Percentiles rank a stretch among this genome's conserved stretches.
phyloP scores from a whole-genome alignment of 1,140 invertebrate genomes.

The Acromyrmex heyeri region DNA sequence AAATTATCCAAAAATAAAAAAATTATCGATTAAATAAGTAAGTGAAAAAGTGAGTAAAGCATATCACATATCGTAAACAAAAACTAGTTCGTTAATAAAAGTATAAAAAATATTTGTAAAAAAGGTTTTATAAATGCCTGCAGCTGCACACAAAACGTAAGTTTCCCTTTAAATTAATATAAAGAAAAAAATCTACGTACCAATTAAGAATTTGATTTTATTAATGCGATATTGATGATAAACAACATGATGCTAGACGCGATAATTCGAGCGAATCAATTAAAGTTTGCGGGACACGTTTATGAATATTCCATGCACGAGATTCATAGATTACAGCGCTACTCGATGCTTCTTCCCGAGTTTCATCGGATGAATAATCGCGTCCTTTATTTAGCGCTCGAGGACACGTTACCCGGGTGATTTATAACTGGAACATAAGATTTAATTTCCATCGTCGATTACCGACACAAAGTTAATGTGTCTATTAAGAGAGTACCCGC shows the following conservation, averaged over 20 bases:
- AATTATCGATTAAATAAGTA: neutral
- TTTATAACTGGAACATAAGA: conserved; percentile 57
- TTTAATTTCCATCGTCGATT: conserved; percentile 58
- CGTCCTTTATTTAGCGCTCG: conserved; percentile 51
- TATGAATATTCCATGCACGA: neutral
- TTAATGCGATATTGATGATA: neutral
- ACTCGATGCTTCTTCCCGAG: conserved; percentile 18
- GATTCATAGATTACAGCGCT: conserved; percentile 33
- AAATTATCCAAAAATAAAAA: neutral
- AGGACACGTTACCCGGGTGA: conserved; percentile 44
- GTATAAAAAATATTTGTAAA: neutral
- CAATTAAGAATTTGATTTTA: neutral
- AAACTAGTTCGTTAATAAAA: neutral
- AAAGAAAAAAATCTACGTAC: neutral
- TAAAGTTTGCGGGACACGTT: conserved; percentile 1
- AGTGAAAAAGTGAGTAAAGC: neutral
- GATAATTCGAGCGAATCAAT: conserved; percentile 29
- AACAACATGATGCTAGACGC: neutral
- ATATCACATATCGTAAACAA: neutral
- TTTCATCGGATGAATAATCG: conserved; percentile 47
- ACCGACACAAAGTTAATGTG: conserved; percentile 43
- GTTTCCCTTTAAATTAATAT: neutral
- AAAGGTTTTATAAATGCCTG: neutral
- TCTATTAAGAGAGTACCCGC: conserved; percentile 41
- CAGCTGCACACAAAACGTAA: neutral